These are phyloP conservation scores for Athalia cordata DNA, from an alignment of 2,888 invertebrate species.

Conservation along the genomic window DNA sequence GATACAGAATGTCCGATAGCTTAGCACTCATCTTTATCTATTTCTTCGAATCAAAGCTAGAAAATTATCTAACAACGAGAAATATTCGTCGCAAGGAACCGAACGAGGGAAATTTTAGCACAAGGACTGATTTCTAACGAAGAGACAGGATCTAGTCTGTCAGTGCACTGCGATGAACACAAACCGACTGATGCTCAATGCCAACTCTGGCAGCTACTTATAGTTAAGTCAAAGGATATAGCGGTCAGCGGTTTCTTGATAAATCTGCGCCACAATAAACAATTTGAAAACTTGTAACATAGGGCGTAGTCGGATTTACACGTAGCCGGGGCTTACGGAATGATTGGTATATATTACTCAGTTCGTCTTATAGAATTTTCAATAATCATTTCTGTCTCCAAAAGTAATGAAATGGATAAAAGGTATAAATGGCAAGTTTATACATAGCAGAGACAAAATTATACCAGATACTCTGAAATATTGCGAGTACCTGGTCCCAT, in stretches of 20 bases:
- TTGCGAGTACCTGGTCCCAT: too few relatives aligned
- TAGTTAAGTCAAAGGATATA: slow-evolving; percentile 23
- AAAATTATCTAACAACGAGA: background rate
- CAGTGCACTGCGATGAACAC: slow-evolving; percentile 23
- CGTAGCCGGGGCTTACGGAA: background rate
- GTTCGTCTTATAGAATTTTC: too few relatives aligned
- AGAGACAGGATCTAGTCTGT: background rate
- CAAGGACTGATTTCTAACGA: background rate
- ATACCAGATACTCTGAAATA: too few relatives aligned
- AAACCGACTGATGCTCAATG: slow-evolving; percentile 30
- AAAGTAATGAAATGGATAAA: too few relatives aligned
- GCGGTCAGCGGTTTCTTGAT: slow-evolving; percentile 40
- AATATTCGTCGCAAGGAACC: background rate
- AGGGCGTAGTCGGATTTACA: background rate
- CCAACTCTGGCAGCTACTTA: background rate
- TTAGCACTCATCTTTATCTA: slow-evolving; percentile 19
- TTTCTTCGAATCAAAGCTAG: background rate
- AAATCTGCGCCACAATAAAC: slow-evolving; percentile 9
- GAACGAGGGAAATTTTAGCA: background rate
- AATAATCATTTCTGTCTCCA: too few relatives aligned
- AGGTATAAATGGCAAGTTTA: too few relatives aligned
- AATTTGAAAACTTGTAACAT: background rate
- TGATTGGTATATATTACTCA: too few relatives aligned
- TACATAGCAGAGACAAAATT: too few relatives aligned
- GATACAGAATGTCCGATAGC: slow-evolving; percentile 62